Base-by-base conservation (phyloP, 2,797 vertebrate genomes). In the Miichthys miiuy region DNA sequence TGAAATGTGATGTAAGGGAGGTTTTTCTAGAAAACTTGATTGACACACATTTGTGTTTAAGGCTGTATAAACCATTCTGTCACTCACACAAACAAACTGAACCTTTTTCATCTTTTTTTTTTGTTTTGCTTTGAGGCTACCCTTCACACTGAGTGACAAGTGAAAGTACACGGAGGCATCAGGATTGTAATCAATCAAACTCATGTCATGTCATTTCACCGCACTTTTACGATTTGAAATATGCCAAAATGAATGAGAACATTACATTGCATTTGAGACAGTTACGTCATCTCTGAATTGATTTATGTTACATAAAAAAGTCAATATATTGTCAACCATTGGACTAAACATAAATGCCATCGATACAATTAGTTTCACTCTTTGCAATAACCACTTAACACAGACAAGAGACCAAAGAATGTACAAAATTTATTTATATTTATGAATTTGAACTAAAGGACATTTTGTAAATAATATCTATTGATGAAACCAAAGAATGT, bases 381-480 rank as follows among this genome's bases (percentile, higher is more conserved):
- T 60, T 88, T 82, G 23, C 74, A 87, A 80, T 79, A 89, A 93
- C 87, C 86, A 91, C 90, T 91, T 91, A 82, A 75, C 71, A 81
- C 52, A 70, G 44, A 87, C 73, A 54, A 75, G 55, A 88, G 87
- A 92, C 91, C 85, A 90, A 92, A 90, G 93, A 96, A 94, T 94
- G 94, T 95, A 95, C 71, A 89, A 76, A 72, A 63, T 64, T 27
- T 91, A 92, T 93, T 94, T 95, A 93, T 94, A 92, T 93, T 93
- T 93, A 87, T 91, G 79, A 89, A 89, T 91, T 82, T 91, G 89
- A 92, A 84, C 75, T 75, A 76, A 82, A 70, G 70, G 72, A 81
- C 75, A 77, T 83, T 88, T 88, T 94, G 92, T 93, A 91, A 91
- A 90, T 91, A 90, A 78, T 87, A 87, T 89, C 75, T 91, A 76